A percentile compares a stretch with the other conserved stretches of the same genome.
Conservation (phyloP, 1,140 invertebrate species). For the Drosophila pectinifera region DNA sequence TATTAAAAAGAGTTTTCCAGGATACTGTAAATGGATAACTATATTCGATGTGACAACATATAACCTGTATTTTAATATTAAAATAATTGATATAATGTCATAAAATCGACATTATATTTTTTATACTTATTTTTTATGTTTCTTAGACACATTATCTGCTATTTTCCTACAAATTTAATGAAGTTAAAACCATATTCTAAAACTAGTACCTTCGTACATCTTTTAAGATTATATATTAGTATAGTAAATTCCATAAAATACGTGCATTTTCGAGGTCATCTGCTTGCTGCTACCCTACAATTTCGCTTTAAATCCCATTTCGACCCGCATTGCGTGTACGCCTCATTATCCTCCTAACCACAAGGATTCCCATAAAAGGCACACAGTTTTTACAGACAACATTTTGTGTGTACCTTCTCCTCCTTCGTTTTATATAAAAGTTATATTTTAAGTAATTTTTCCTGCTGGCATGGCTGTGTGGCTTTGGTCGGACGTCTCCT, state of each 20-base stretch:
- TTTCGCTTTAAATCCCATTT: conserved; percentile 22
- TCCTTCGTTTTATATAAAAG: conserved; percentile 32
- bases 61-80: too few relatives aligned
- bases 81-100: too few relatives aligned
- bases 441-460: conserved; percentile 50
- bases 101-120: too few relatives aligned
- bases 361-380: conserved; percentile 39
- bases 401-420: conserved; percentile 17
- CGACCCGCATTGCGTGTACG: conserved; percentile 40
- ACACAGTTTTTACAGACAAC: conserved; percentile 23
- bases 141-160: too few relatives aligned
- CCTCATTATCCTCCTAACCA: conserved; percentile 49
- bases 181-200: not conserved
- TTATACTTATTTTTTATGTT: too few relatives aligned
- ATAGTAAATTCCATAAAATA: not conserved
- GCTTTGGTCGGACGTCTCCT: conserved; percentile 3
- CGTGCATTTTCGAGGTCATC: not conserved
- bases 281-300: not conserved
- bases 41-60: not conserved
- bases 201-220: too few relatives aligned
- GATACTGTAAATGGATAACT: conserved; percentile 1
- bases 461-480: conserved; percentile 18
- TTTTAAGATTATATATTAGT: not conserved
- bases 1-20: conserved; percentile 1
- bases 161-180: not conserved